These are phyloP conservation scores for Pollimyrus isidori DNA, from an alignment of 2,113 vertebrate species.

Conservation along the genomic window DNA sequence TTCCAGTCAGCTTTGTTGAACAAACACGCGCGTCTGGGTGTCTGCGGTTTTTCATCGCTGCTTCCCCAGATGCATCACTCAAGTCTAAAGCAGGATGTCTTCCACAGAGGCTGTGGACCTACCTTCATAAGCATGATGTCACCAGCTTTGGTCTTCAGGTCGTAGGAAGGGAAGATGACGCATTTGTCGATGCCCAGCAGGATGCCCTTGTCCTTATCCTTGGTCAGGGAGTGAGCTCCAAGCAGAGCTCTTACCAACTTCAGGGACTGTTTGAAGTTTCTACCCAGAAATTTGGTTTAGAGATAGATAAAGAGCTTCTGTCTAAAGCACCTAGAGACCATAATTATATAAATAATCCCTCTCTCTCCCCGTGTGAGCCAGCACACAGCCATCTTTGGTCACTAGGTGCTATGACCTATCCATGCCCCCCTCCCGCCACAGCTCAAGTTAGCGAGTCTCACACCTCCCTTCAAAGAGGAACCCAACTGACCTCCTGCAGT, in stretches of 20 bases:
- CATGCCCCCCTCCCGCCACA: not conserved
- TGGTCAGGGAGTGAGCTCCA: slow-evolving; percentile 31
- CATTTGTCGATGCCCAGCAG: slow-evolving; percentile 10
- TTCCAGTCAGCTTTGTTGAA: not conserved
- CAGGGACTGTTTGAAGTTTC: not conserved
- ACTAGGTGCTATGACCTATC: not conserved
- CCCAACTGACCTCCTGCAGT: slow-evolving; percentile 28
- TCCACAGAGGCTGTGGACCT: not conserved
- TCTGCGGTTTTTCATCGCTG: not conserved
- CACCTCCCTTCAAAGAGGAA: not conserved
- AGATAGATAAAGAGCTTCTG: not conserved
- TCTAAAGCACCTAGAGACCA: not conserved
- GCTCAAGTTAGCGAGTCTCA: not conserved
- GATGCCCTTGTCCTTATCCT: slow-evolving; percentile 19
- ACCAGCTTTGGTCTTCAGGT: slow-evolving; percentile 2
- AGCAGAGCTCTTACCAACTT: slow-evolving; percentile 22
- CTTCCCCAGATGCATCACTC: not conserved
- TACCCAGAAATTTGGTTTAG: not conserved
- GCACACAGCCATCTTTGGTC: not conserved
- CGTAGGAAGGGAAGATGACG: slow-evolving; percentile 9
- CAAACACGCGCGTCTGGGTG: not conserved
- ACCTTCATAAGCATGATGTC: slow-evolving; percentile 45
- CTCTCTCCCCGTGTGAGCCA: not conserved
- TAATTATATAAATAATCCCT: not conserved
- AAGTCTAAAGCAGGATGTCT: not conserved